phyloP scores from a whole-genome alignment of 1,140 invertebrate genomes.

The Dendrolimus kikuchii region DNA sequence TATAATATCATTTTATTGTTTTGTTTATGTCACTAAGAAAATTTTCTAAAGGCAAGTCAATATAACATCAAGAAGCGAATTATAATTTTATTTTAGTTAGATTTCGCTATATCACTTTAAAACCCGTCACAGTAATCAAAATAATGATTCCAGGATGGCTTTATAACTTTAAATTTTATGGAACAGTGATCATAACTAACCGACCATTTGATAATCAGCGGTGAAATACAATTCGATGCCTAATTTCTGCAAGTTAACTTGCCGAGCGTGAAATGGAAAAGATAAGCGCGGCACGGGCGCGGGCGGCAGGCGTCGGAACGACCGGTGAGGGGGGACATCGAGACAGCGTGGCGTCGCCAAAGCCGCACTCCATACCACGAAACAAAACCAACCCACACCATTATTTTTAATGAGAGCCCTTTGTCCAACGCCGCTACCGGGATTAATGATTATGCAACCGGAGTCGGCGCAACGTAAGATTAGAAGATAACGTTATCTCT shows the following conservation, averaged over 20 bases:
- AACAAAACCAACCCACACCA: conserved; percentile 23
- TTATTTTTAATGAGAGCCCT: conserved; percentile 28
- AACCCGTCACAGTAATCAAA: too few species aligned
- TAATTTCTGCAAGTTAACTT: conserved; percentile 14
- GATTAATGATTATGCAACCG: conserved; percentile 12
- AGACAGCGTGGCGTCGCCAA: conserved; percentile 44
- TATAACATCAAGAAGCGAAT: too few species aligned
- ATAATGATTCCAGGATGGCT: too few species aligned
- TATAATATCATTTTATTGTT: too few species aligned
- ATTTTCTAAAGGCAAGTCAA: too few species aligned
- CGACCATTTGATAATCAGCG: too few species aligned
- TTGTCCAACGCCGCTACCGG: conserved; percentile 18
- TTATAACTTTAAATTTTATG: too few species aligned
- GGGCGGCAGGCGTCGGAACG: neutral
- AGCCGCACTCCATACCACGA: conserved; percentile 10
- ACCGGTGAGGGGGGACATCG: conserved; percentile 10
- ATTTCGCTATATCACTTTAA: too few species aligned
- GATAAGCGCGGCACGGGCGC: conserved; percentile 21
- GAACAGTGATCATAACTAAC: too few species aligned
- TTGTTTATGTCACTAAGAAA: too few species aligned
- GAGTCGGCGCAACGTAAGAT: conserved; percentile 13
- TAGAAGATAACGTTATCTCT: conserved; percentile 18
- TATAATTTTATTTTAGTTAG: too few species aligned
- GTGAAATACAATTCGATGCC: neutral
- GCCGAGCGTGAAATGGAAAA: conserved; percentile 17